Base-by-base conservation (phyloP, 2,888 invertebrate species). In the Melolontha melolontha region DNA sequence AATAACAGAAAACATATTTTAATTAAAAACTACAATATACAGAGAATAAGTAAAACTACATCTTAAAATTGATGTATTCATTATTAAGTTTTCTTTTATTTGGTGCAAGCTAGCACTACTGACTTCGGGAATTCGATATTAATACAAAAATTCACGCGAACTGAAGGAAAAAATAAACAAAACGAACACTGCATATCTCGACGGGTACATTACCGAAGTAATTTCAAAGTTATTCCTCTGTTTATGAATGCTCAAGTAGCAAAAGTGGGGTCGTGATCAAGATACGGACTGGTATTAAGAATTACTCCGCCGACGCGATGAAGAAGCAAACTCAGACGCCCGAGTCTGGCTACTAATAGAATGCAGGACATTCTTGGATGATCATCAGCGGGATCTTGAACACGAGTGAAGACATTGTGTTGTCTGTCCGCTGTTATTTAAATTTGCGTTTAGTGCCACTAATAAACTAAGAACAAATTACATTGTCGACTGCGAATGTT, bases 191-290 rank as follows among this genome's bases (percentile, higher is more conserved):
- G 49, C 55, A 39, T 55, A 66, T 55, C 49, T 55, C 44, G 55
- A 47, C 49, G 47, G 34, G 55, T 42, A 66, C 40, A 66, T 66
- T 66, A 66, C 39, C 49, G 44, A 55, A 66, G 66, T 66, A 66
- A 66, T 66, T 66, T 55, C 66, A 44, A 66, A 66, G 44, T 66
- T 55, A 66, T 55, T 54, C 40, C 54, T 55, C 39, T 49, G 55
- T 49, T 66, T 66, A 66, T 66, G 66, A 66, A 66, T 66, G 66
- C 49, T 40, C 55, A 66, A 66, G 55, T 55, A 66, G 66, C 66
- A 55, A 14, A 49, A 66, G 66, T 55, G 34, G 47, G 47, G 49
- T 40, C 66, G 66, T 55, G 66, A 66, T 66, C 55, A 55, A 47
- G 47, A 62, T 62, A 34, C 34, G 14, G 47, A 62, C 59, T 62